Percentiles rank a stretch among this genome's conserved stretches.
Conservation (phyloP, 64 coral and sea anemone genomes). For the Porites lutea region DNA sequence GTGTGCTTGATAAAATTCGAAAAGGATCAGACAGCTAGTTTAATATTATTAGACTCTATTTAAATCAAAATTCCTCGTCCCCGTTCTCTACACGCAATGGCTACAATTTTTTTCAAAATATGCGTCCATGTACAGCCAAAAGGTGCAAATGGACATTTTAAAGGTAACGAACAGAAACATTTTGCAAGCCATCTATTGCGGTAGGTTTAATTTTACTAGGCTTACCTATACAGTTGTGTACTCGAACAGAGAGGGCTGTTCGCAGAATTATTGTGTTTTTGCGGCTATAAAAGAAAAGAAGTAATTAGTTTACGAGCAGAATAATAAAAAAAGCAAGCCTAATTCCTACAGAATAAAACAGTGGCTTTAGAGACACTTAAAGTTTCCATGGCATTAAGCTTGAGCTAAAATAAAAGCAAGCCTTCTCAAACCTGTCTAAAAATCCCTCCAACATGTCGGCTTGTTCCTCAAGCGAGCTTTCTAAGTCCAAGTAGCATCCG, state of each 20-base stretch:
- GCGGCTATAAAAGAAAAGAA: conserved; percentile 81
- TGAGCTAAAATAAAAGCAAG: conserved; percentile 38
- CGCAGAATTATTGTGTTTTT: conserved; percentile 97
- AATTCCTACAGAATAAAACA: background rate
- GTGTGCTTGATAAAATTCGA: conserved; percentile 20
- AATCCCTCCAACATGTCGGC: conserved; percentile 98
- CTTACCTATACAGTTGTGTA: conserved; percentile 96
- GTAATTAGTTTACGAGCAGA: background rate
- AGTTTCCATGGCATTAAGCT: conserved; percentile 27
- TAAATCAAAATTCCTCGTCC: conserved; percentile 13
- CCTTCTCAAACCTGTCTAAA: conserved; percentile 85
- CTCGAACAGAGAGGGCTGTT: conserved; percentile 94
- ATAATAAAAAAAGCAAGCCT: background rate
- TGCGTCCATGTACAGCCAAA: background rate
- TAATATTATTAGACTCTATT: conserved; percentile 13
- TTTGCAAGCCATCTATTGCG: background rate
- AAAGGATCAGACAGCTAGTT: conserved; percentile 33
- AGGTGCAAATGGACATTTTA: background rate
- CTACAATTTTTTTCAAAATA: background rate
- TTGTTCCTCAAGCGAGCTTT: conserved; percentile 96
- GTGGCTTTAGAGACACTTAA: conserved; percentile 1
- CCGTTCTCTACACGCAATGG: background rate
- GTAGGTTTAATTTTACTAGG: background rate
- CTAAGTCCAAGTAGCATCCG: conserved; percentile 97
- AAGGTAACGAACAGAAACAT: background rate